Evolutionary conservation across 2,113 vertebrate species (phyloP).

Genomic region (Lophotis ruficrista): DNA sequence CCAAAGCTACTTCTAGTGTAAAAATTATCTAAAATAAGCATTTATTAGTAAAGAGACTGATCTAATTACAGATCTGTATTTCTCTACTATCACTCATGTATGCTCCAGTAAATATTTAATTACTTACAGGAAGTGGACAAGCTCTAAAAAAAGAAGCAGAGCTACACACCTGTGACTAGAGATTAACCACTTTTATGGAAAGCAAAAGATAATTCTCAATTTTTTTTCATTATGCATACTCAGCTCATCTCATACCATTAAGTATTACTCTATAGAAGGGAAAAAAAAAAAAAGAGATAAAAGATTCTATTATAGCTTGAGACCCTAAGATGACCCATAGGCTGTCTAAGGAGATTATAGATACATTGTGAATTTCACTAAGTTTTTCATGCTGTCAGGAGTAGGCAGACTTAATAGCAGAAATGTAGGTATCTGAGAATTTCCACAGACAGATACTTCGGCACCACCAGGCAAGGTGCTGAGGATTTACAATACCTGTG

Average conservation of each 20-base stretch:
- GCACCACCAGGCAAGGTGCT: neutral
- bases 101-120: neutral
- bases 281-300: too few relatives aligned
- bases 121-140: neutral
- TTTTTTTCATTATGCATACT: neutral
- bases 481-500: neutral
- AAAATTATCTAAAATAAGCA: neutral
- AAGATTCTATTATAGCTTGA: neutral
- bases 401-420: neutral
- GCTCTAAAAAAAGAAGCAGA: neutral
- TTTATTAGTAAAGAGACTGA: neutral
- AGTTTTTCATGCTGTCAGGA: neutral
- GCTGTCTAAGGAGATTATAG: neutral
- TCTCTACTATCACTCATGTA: neutral
- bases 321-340: neutral
- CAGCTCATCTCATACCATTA: neutral
- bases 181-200: neutral
- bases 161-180: neutral
- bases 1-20: neutral
- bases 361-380: neutral
- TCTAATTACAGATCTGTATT: neutral
- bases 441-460: neutral
- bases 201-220: neutral
- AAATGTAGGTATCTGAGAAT: neutral
- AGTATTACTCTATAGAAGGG: fast-evolving